phyloP scores from a whole-genome alignment of 2,888 invertebrate genomes.

The Cactoblastis cactorum region DNA sequence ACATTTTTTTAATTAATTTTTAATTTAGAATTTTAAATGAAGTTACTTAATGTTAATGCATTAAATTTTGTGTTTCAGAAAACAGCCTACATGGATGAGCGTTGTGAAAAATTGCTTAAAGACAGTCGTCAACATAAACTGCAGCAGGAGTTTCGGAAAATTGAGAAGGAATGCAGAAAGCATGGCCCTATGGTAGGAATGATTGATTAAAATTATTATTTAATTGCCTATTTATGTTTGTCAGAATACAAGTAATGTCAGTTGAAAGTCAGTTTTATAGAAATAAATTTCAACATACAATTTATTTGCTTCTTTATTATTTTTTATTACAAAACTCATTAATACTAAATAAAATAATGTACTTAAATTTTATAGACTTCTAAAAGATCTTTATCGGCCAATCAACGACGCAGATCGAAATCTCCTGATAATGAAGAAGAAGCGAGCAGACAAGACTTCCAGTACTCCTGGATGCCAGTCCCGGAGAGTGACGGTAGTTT shows the following conservation, averaged over 20 bases:
- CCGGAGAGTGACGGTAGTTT: slow-evolving; percentile 62
- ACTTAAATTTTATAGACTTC: slow-evolving; percentile 33
- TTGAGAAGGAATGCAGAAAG: slow-evolving; percentile 53
- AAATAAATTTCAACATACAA: not conserved
- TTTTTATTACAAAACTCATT: not conserved
- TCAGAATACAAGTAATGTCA: too few relatives aligned
- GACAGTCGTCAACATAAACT: slow-evolving; percentile 54
- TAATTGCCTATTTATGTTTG: slow-evolving; percentile 5
- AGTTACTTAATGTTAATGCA: not conserved
- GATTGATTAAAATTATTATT: too few relatives aligned
- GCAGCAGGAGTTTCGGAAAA: slow-evolving; percentile 58
- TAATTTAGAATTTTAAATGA: too few relatives aligned
- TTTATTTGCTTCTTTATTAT: not conserved
- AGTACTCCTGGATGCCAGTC: slow-evolving; percentile 73
- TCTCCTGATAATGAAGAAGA: slow-evolving; percentile 34
- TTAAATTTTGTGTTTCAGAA: slow-evolving; percentile 38
- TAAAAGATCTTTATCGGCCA: slow-evolving; percentile 25
- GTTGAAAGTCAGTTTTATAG: not conserved
- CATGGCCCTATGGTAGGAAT: slow-evolving; percentile 44
- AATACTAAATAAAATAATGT: not conserved
- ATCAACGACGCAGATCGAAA: slow-evolving; percentile 31
- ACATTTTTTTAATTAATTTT: too few relatives aligned
- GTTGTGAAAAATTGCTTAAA: slow-evolving; percentile 46
- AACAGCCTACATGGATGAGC: slow-evolving; percentile 55
- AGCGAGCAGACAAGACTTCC: slow-evolving; percentile 44